A percentile compares a stretch with the other conserved stretches of the same genome.
Evolutionary conservation across 2,797 vertebrate genomes (phyloP).

Genomic region (Darevskia nairensis): DNA sequence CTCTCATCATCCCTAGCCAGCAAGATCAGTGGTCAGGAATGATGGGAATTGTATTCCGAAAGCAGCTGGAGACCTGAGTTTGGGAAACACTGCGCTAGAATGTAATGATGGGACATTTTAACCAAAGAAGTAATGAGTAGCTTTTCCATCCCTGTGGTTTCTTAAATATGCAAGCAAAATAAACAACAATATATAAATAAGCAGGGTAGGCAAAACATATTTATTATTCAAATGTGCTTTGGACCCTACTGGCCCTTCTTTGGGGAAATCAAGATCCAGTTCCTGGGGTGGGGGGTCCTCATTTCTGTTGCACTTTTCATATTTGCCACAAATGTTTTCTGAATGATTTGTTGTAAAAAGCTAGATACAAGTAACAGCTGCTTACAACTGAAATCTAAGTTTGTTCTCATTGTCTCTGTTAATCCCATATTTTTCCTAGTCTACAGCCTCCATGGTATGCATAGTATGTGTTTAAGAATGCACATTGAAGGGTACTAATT

Average conservation of each 20-base stretch:
- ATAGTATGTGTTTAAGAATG: background rate
- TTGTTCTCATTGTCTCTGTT: background rate
- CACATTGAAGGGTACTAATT: slow-evolving; percentile 20
- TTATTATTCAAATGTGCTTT: too few species aligned
- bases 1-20: too few species aligned
- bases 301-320: background rate
- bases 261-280: too few species aligned
- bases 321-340: background rate
- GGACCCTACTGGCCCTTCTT: too few species aligned
- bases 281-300: too few species aligned
- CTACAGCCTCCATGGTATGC: background rate
- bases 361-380: background rate
- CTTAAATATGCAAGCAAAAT: too few species aligned
- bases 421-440: background rate
- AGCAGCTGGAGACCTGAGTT: too few species aligned
- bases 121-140: background rate
- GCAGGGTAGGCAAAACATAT: too few species aligned
- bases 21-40: too few species aligned
- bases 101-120: background rate
- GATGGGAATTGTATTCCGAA: too few species aligned
- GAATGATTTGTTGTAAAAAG: background rate
- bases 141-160: background rate
- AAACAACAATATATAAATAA: too few species aligned
- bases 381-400: background rate
- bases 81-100: too few species aligned